Evolutionary conservation across 2,888 invertebrate species (phyloP), one percentile per base, ranked within the genome.

Genomic region (Creontiades dilutus): DNA sequence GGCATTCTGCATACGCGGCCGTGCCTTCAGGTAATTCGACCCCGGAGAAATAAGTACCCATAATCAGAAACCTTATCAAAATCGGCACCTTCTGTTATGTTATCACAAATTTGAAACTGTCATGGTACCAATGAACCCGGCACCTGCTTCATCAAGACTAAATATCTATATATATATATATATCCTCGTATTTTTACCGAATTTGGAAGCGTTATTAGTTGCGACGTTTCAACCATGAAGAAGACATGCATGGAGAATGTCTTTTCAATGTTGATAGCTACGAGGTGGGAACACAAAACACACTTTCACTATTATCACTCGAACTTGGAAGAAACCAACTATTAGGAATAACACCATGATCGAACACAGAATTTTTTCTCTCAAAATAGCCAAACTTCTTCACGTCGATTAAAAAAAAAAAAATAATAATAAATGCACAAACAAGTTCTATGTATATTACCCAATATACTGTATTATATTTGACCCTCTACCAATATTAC

Each of bases 1-100:
- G 89, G 89, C 89, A 89, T 89, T 89, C 89, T 52, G 80, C 89
- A 61, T 89, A 80, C 48, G 81, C 81, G 47, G 23, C 89, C 55
- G 80, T 89, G 61, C 89, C 89, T 47, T 28, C 86, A 86, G 86
- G 86, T 86, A 86, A 86, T 37, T 27, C 52, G 47, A 46, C 27
- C 81, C 82, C 82, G 47, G 48, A 68, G 37, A 78, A 47, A 78
- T 46, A 37, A 78, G n/a, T 78, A 46, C 78, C 78, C 78, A n/a
- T 68, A 68, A 68, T 52, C 52, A 78, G 19, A 78, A 37, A 76
- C 16, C 76, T 19, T 76, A 37, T 37, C 12, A 78, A 78, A 78
- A 78, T 78, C 78, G 78, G 78, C 78, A 78, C 78, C 78, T 78
- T 28, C 28, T 78, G 28, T 16, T 78, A 46, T 46, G 16, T 68